Percentiles rank a stretch among this genome's conserved stretches.
Evolutionary conservation across 2,888 invertebrate genomes (phyloP).

Genomic region (Drosophila anomalata): DNA sequence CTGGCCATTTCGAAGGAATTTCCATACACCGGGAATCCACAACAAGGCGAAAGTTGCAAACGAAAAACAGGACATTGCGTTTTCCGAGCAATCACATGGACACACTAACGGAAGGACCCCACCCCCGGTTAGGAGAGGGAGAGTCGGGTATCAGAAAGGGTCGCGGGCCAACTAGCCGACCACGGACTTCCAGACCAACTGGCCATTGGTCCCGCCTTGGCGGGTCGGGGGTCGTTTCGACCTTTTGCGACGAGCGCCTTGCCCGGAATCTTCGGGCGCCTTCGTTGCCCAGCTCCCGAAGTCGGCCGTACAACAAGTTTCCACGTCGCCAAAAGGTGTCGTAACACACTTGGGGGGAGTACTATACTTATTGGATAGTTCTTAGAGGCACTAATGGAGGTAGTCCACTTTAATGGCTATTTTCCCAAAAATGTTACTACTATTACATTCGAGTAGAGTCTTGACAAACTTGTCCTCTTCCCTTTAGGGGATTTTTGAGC

Average conservation of each 20-base stretch:
- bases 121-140: slow-evolving; percentile 15
- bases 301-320: slow-evolving; percentile 21
- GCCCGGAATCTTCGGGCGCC: slow-evolving; percentile 52
- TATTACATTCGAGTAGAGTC: neutral
- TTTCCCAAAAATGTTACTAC: neutral
- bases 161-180: slow-evolving; percentile 19
- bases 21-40: slow-evolving; percentile 60
- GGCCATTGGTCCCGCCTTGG: slow-evolving; percentile 45
- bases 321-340: neutral
- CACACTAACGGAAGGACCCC: slow-evolving; percentile 9
- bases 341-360: neutral
- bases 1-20: slow-evolving; percentile 51
- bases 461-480: neutral
- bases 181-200: slow-evolving; percentile 23
- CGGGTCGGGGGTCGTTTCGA: slow-evolving; percentile 36
- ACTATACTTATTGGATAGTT: neutral
- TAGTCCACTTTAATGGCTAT: neutral
- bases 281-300: slow-evolving; percentile 41
- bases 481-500: neutral
- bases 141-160: slow-evolving; percentile 15
- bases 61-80: slow-evolving; percentile 73
- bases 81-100: slow-evolving; percentile 53
- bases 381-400: neutral
- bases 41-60: slow-evolving; percentile 66
- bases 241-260: slow-evolving; percentile 25